These are phyloP conservation scores for Crematogaster levior DNA, from an alignment of 2,888 invertebrate genomes.

Conservation along the genomic window DNA sequence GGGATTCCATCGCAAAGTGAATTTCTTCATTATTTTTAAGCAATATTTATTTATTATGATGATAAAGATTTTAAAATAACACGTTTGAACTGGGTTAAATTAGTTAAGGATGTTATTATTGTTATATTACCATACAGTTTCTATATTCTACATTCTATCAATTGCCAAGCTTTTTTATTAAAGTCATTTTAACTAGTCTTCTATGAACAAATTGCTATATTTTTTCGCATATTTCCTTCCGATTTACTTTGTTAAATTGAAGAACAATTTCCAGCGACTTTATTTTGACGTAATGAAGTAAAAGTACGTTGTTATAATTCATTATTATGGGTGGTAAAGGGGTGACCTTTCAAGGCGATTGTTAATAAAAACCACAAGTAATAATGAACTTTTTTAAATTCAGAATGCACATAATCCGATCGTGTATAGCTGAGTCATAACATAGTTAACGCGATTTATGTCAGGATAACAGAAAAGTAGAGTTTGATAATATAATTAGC, in stretches of 20 bases:
- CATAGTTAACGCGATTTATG: slow-evolving; percentile 27
- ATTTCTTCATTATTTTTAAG: neutral
- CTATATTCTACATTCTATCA: neutral
- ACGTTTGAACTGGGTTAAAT: neutral
- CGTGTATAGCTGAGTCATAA: slow-evolving; percentile 16
- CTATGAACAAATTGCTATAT: neutral
- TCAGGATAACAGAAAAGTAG: slow-evolving; percentile 19
- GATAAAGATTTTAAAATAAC: neutral
- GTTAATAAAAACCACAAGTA: slow-evolving; percentile 19
- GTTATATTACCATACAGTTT: neutral
- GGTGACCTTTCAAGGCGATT: slow-evolving; percentile 39
- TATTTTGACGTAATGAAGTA: slow-evolving; percentile 41
- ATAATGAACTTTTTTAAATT: neutral
- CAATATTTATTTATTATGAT: neutral
- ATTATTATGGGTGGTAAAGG: slow-evolving; percentile 18
- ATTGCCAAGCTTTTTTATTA: neutral
- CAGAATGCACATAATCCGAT: neutral
- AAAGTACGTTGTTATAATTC: slow-evolving; percentile 23
- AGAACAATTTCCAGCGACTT: slow-evolving; percentile 5
- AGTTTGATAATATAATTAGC: slow-evolving; percentile 28
- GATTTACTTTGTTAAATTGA: slow-evolving; percentile 1
- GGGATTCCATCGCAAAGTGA: neutral
- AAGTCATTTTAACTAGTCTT: neutral
- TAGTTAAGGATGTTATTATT: slow-evolving; percentile 1
- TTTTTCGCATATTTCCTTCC: neutral